Base-by-base conservation (phyloP, 2,113 vertebrate genomes). In the Nothoprocta pentlandii region DNA sequence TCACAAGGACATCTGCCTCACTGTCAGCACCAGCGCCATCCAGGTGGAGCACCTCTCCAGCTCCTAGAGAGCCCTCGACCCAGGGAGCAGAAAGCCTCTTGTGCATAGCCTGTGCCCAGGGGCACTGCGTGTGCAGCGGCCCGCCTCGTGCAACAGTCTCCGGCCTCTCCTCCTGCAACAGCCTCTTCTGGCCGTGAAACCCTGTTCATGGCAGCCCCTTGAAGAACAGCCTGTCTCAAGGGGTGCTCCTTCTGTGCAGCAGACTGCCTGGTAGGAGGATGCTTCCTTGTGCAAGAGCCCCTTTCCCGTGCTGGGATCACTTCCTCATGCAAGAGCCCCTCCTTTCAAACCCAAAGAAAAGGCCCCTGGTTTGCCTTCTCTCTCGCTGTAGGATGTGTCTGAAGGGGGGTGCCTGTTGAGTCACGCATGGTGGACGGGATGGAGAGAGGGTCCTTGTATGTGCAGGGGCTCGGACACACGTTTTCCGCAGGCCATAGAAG, bases 1-100 rank as follows among this genome's bases (percentile, higher is more conserved):
- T 93, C 99, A 99, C 97, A 99, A 99, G 97, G 99, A 99, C 98
- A 98, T 99, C 96, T 99, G 99, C 97, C 98, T 99, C 97, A 99
- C 99, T 84, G 99, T 99, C 97, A 98, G 99, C 96, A 98, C 99
- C 95, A 99, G 99, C 96, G 91, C 98, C 97, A 98, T 98, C 96
- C 98, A 98, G 97, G 98, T 98, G 97, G 98, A 98, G 89, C 98
- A 98, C 94, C 97, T 98, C 95, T 97, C 98, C 97, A 98, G 98
- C 97, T 98, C 98, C 76, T 98, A 98, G 95, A 95, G 97, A 98
- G 96, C 98, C 97, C 95, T 92, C 93, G 94, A 22, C 85, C 89
- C 88, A 93, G 93, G 94, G 96, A 96, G 96, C 94, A 94, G 93
- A 97, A 97, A 12, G 91, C 94, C 92, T 96, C 95, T 97, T 90